Percentiles rank a stretch among this genome's conserved stretches.
Evolutionary conservation across 2,113 vertebrate species (phyloP).

Genomic region (Heterotilapia buettikoferi): DNA sequence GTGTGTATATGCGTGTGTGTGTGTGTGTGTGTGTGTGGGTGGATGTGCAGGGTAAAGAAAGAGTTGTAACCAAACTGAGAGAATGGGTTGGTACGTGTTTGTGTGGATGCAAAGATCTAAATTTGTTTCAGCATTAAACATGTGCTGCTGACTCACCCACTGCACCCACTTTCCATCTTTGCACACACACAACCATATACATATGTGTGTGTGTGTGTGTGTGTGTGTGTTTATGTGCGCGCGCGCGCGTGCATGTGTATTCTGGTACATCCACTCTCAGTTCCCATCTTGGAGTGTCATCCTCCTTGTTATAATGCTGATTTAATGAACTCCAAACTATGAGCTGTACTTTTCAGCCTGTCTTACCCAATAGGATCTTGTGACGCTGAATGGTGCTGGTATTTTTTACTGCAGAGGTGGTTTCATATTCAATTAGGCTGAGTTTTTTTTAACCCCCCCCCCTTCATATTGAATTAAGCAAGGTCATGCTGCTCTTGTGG

Average conservation of each 20-base stretch:
- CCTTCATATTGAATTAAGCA: slow-evolving; percentile 30
- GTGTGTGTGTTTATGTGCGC: not conserved
- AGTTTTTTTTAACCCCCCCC: not conserved
- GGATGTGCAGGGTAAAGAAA: not conserved
- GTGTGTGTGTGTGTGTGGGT: not conserved
- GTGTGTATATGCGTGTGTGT: not conserved
- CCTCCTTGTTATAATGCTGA: not conserved
- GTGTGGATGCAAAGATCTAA: not conserved
- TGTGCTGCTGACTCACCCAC: slow-evolving; percentile 5
- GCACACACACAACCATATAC: not conserved
- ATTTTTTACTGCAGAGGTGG: slow-evolving; percentile 27
- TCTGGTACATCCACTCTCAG: not conserved
- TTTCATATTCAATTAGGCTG: slow-evolving; percentile 41
- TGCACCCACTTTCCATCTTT: not conserved
- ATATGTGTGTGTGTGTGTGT: not conserved
- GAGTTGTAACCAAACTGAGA: not conserved
- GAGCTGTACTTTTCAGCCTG: not conserved
- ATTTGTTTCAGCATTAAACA: not conserved
- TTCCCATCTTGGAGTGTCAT: not conserved
- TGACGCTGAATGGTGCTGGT: slow-evolving; percentile 10
- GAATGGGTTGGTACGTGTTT: not conserved
- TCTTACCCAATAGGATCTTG: not conserved
- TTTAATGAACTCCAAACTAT: slow-evolving; percentile 12
- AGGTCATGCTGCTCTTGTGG: slow-evolving; percentile 31
- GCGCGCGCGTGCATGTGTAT: not conserved